Conservation (phyloP, 2,888 invertebrate genomes). For the Euzophera pinguis region DNA sequence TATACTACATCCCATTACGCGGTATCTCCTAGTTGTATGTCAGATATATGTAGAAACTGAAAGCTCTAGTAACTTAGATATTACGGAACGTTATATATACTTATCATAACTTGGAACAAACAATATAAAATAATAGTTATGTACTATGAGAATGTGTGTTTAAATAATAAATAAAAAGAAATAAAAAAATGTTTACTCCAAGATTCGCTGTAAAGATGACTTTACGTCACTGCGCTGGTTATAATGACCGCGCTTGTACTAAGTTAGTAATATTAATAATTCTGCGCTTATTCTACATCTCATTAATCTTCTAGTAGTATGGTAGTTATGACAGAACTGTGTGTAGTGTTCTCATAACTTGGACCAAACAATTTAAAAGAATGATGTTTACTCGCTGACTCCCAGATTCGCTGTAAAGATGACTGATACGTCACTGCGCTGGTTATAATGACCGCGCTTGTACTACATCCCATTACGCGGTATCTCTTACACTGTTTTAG, state of each 20-base stretch:
- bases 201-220: constrained; percentile 9
- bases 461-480: constrained; percentile 7
- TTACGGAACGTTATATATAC: not conserved
- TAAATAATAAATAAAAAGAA: no score
- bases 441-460: constrained; percentile 10
- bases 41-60: no score
- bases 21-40: no score
- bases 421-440: constrained; percentile 9
- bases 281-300: no score
- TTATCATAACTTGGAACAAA: not conserved
- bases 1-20: constrained; percentile 9
- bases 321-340: not conserved
- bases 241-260: constrained; percentile 9
- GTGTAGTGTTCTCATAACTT: not conserved
- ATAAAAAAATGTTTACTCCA: no score
- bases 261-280: no score
- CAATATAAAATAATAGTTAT: constrained; percentile 7
- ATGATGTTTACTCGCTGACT: constrained; percentile 12
- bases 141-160: no score
- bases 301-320: no score
- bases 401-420: constrained; percentile 7
- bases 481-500: not conserved
- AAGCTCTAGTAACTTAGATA: no score
- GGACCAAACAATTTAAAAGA: constrained; percentile 2
- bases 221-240: constrained; percentile 9